Percentiles rank a stretch among this genome's conserved stretches.
Evolutionary conservation across 2,113 vertebrate genomes (phyloP).

Genomic region (Leiothrix lutea): DNA sequence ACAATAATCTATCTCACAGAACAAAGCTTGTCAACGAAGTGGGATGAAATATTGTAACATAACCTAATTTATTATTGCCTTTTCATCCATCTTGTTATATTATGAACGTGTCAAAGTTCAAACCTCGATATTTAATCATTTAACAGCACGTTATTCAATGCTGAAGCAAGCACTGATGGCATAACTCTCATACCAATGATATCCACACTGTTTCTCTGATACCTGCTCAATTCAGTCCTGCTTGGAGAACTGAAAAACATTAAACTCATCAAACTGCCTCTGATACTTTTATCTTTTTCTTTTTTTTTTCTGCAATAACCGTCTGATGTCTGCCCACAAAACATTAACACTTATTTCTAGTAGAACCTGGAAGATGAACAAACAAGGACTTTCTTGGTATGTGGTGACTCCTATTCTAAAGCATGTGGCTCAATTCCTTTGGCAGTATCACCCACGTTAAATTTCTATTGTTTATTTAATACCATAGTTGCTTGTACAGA

Average conservation of each 20-base stretch:
- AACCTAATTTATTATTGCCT: constrained; percentile 80
- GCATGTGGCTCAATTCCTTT: not conserved
- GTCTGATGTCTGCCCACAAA: not conserved
- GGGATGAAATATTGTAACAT: constrained; percentile 67
- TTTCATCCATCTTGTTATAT: constrained; percentile 92
- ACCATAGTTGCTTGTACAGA: not conserved
- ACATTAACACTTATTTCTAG: not conserved
- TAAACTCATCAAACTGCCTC: not conserved
- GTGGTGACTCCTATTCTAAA: not conserved
- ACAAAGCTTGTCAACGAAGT: constrained; percentile 64
- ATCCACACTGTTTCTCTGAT: constrained; percentile 13
- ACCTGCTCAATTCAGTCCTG: not conserved
- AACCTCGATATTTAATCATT: constrained; percentile 89
- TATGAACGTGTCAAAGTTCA: constrained; percentile 85
- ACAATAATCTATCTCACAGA: constrained; percentile 61
- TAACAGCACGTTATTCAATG: constrained; percentile 35
- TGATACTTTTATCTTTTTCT: not conserved
- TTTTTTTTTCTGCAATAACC: not conserved
- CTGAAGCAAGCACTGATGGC: constrained; percentile 14
- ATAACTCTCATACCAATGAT: constrained; percentile 20
- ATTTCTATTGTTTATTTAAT: not conserved
- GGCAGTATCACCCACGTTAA: not conserved
- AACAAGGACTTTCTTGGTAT: not conserved
- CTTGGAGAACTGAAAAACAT: not conserved
- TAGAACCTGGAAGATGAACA: not conserved